Conservation (phyloP, 2,797 vertebrate genomes). For the Cirrhinus molitorella region DNA sequence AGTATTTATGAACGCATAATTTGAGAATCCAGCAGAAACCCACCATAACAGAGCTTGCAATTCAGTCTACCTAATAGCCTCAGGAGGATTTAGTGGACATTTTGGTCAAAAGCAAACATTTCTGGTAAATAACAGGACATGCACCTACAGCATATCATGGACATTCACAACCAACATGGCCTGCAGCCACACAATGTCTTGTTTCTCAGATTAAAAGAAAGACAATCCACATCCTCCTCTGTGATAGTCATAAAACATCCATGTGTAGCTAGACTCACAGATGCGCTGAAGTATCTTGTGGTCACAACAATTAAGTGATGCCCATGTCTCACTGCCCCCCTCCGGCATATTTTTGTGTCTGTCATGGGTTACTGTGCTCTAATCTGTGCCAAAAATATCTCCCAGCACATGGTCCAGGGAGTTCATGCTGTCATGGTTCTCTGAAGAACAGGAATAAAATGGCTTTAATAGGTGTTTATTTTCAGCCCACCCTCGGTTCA, state of each 20-base stretch:
- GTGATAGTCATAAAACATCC: not conserved
- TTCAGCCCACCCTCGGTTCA: slow-evolving; percentile 30
- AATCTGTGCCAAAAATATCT: slow-evolving; percentile 58
- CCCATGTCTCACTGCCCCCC: slow-evolving; percentile 44
- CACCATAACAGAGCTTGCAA: not conserved
- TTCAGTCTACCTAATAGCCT: not conserved
- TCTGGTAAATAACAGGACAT: not conserved
- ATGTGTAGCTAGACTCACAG: slow-evolving; percentile 21
- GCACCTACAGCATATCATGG: not conserved
- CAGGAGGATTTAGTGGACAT: not conserved
- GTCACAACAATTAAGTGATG: slow-evolving; percentile 44
- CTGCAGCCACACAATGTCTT: not conserved
- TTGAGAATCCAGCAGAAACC: not conserved
- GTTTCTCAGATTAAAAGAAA: slow-evolving; percentile 22
- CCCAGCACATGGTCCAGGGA: slow-evolving; percentile 52
- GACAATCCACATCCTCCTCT: not conserved
- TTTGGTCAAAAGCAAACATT: slow-evolving; percentile 10
- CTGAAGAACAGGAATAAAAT: slow-evolving; percentile 61
- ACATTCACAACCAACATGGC: not conserved
- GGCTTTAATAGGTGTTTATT: slow-evolving; percentile 63
- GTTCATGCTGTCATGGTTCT: slow-evolving; percentile 62
- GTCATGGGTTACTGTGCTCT: slow-evolving; percentile 38
- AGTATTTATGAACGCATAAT: not conserved
- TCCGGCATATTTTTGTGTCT: slow-evolving; percentile 40
- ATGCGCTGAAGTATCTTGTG: slow-evolving; percentile 21